phyloP scores from a whole-genome alignment of 1,140 invertebrate genomes.

The Sycophaga agraensis region DNA sequence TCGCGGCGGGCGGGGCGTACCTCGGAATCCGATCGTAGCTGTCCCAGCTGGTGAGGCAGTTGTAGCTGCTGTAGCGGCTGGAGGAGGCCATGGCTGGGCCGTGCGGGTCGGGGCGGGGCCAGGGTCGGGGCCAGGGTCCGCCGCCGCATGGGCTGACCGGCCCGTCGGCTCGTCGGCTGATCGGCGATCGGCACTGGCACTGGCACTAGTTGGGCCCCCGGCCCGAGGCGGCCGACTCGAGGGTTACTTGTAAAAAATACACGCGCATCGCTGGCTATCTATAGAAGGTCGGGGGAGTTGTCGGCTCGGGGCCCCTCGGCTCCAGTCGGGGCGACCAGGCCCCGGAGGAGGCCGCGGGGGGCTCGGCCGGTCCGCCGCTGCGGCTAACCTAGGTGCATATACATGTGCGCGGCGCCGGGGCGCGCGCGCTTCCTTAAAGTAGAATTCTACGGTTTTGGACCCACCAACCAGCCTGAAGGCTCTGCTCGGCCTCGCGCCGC shows the following conservation, averaged over 20 bases:
- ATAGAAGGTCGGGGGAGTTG: not conserved
- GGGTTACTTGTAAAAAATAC: conserved; percentile 31
- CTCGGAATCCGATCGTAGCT: conserved; percentile 86
- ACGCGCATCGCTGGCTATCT: conserved; percentile 12
- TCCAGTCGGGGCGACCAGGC: no score
- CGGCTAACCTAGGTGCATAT: no score
- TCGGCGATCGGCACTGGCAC: conserved; percentile 2
- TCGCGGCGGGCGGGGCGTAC: conserved; percentile 55
- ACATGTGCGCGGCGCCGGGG: no score
- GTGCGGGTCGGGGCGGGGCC: not conserved
- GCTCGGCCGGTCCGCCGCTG: no score
- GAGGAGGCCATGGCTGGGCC: conserved; percentile 66
- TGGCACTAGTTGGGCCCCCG: not conserved
- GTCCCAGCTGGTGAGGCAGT: conserved; percentile 85
- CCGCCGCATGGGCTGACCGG: conserved; percentile 33
- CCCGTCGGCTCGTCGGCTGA: no score
- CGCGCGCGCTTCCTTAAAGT: conserved; percentile 35
- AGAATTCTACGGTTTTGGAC: conserved; percentile 58
- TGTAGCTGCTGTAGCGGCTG: conserved; percentile 82
- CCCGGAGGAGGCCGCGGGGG: no score
- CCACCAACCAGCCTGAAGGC: conserved; percentile 55
- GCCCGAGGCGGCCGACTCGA: not conserved
- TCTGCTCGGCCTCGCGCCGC: conserved; percentile 30
- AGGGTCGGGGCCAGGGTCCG: conserved; percentile 1
- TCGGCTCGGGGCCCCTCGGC: not conserved